Evolutionary conservation across 1,140 invertebrate genomes (phyloP), one percentile per base, ranked within the genome.

Genomic region (Penaeus indicus): DNA sequence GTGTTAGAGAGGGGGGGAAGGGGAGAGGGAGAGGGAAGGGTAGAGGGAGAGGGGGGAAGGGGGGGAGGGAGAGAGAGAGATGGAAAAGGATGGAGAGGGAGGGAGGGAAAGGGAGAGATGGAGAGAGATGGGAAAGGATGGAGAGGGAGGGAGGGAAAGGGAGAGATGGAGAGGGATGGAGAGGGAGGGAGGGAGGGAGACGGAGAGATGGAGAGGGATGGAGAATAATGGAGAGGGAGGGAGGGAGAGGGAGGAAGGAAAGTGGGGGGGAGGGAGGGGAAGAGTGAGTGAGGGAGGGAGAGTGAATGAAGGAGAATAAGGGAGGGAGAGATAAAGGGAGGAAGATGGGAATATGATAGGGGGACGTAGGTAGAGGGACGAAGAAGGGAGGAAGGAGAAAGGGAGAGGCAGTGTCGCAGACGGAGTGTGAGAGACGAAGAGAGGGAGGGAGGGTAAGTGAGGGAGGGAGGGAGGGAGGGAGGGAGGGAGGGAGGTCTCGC

Each of bases 61-160:
- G 72, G 38, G 72, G 47, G 72, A 77, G n/a, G 47, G 72, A 77
- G 22, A 77, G 72, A 22, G 72, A 77, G 72, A 22, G 72, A 77
- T 21, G 47, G 72, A 77, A 27, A 32, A 22, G 25, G 72, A 77
- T 27, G 25, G 25, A 32, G 72, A 77, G 72, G 47, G 72, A 25
- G 8, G 25, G 25, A 27, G 25, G 25, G 25, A 25, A 4, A 10
- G 0, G 8, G 25, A 1, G 13, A 11, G 13, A 77, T 0, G 21
- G 11, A 13, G 25, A 67, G 64, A 7, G 64, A 67, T 2, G 7
- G 64, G 25, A 7, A 67, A 3, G 25, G 7, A 67, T 21, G 25
- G 64, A 5, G 11, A 0, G 64, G 11, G 64, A 8, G 64, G 0
- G 4, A 13, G 64, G 11, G 64, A 4, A 11, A 69, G 11, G 25